Base-by-base conservation (phyloP, 2,888 invertebrate species). In the Morinoia aosen region DNA sequence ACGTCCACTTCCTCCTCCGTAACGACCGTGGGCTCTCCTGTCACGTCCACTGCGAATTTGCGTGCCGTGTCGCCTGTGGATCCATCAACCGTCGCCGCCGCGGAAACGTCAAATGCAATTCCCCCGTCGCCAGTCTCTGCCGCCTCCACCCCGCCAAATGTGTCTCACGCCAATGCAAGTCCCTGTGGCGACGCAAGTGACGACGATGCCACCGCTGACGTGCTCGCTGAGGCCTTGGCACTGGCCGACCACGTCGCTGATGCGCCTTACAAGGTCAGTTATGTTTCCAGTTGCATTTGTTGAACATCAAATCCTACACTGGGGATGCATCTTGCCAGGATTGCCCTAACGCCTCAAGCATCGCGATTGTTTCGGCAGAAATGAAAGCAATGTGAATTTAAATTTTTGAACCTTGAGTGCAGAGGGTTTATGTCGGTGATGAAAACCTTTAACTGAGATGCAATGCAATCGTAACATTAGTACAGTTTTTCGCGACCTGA, bases 131-230 rank as follows among this genome's bases (percentile, higher is more conserved):
- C 93, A 57, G n/a, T 57, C 33, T 19, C 93, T 25, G 40, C 40
- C 19, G 33, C 12, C 93, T 16, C 33, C 25, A 39, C 93, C 39
- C 2, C 48, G 16, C 48, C 90, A 48, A 39, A 33, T 40, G 90
- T 19, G 40, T 33, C 90, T 14, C 48, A 16, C 16, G 16, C 48
- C 39, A 90, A 40, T 12, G 19, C 90, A 33, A 57, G 93, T 93
- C 95, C 64, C 8, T n/a, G 57, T n/a, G 39, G 12, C 48, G 61
- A 48, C 95, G 33, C 33, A 0, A 95, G 61, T 64, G 95, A 95
- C 61, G 95, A 95, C 48, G 95, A 95, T 39, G 95, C 95, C n/a
- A 48, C 95, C 3, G 64, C 61, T 95, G 95, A 95, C 40, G 58
- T 95, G 48, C 64, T 95, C 58, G 95, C 95, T 16, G 95, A 95